A percentile compares a stretch with the other conserved stretches of the same genome.
phyloP scores from a whole-genome alignment of 2,888 invertebrate genomes.

The Lasioglossum oenotherae region DNA sequence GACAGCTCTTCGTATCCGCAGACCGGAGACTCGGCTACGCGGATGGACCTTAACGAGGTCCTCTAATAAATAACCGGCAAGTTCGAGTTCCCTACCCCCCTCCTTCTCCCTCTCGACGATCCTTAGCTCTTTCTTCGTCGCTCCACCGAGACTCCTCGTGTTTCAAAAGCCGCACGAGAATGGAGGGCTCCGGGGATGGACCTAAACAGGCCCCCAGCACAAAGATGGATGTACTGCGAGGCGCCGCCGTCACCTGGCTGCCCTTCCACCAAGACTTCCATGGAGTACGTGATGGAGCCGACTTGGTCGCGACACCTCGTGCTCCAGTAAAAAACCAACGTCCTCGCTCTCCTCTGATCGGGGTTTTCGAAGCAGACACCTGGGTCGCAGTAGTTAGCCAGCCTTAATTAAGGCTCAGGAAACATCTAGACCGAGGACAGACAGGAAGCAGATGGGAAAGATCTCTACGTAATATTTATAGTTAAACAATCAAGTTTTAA shows the following conservation, averaged over 20 bases:
- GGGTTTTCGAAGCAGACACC: not conserved
- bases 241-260: slow-evolving; percentile 83
- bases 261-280: slow-evolving; percentile 73
- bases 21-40: slow-evolving; percentile 64
- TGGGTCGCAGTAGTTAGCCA: not conserved
- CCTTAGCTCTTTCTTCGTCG: slow-evolving; percentile 23
- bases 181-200: slow-evolving; percentile 66
- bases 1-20: slow-evolving; percentile 74
- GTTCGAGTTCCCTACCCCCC: slow-evolving; percentile 59
- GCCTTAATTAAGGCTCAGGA: not conserved
- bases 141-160: slow-evolving; percentile 54
- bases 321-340: slow-evolving; percentile 34
- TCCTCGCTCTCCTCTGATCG: not conserved
- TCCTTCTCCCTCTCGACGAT: slow-evolving; percentile 28
- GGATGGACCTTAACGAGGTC: slow-evolving; percentile 80
- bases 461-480: no score
- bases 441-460: not conserved
- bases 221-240: slow-evolving; percentile 83
- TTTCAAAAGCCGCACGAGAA: slow-evolving; percentile 65
- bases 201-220: slow-evolving; percentile 65
- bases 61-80: slow-evolving; percentile 81
- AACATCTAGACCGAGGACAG: not conserved
- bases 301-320: slow-evolving; percentile 59
- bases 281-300: slow-evolving; percentile 43
- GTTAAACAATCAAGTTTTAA: not conserved